Evolutionary conservation across 2,888 invertebrate genomes (phyloP).

Genomic region (Nipponacmea schrenckii): DNA sequence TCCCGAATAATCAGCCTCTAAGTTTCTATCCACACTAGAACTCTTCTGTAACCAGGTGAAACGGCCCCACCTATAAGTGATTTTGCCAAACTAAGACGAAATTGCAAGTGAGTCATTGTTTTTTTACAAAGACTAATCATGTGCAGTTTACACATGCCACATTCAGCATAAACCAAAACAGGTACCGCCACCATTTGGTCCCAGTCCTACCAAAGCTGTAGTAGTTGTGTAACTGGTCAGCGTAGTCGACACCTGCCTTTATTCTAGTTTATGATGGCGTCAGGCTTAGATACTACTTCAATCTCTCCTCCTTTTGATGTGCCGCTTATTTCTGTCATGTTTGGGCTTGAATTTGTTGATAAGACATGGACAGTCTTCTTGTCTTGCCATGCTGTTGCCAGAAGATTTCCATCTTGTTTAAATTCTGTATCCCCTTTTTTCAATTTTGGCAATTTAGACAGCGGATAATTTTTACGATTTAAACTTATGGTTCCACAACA

Average conservation of each 20-base stretch:
- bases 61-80: not conserved
- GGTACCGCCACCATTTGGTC: conserved; percentile 25
- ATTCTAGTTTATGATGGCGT: conserved; percentile 12
- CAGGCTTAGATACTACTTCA: not conserved
- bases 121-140: not conserved
- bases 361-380: not conserved
- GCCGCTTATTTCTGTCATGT: not conserved
- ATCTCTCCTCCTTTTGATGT: not conserved
- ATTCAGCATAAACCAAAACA: conserved; percentile 23
- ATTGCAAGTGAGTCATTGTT: not conserved
- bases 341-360: not conserved
- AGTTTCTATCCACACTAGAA: not conserved
- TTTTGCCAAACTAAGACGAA: not conserved
- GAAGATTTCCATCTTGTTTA: not conserved
- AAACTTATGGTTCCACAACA: not conserved
- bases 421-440: not conserved
- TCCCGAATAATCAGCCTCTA: not conserved
- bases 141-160: not conserved
- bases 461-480: not conserved
- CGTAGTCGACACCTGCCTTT: conserved; percentile 18
- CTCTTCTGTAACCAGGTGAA: not conserved
- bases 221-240: conserved; percentile 21
- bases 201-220: conserved; percentile 22
- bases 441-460: not conserved
- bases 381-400: not conserved